Conservation (phyloP, 2,797 vertebrate genomes). For the Etheostoma perlongum region DNA sequence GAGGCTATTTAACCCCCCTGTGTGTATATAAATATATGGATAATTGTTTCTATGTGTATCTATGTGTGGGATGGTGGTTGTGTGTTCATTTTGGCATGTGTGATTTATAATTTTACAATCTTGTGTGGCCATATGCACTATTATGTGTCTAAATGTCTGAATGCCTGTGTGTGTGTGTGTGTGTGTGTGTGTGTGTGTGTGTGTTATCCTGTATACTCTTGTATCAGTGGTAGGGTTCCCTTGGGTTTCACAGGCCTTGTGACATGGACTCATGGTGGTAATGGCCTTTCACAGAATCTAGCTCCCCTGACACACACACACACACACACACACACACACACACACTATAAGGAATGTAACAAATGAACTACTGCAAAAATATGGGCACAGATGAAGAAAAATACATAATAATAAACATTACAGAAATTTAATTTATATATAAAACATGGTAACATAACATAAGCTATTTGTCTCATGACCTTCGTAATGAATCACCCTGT, state of each 20-base stretch:
- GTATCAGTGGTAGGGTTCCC: constrained; percentile 79
- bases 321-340: constrained; percentile 33
- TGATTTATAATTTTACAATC: constrained; percentile 46
- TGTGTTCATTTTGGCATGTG: constrained; percentile 32
- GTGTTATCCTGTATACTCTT: constrained; percentile 44
- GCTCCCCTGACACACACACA: constrained; percentile 51
- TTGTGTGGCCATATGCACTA: constrained; percentile 37
- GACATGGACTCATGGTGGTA: constrained; percentile 79
- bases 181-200: constrained; percentile 36
- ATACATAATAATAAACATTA: neutral
- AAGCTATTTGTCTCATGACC: neutral
- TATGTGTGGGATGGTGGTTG: neutral
- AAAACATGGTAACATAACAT: too few species aligned
- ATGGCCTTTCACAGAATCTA: constrained; percentile 76
- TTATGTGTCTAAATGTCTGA: constrained; percentile 34
- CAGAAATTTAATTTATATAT: neutral
- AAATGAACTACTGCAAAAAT: constrained; percentile 30
- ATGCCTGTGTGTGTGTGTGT: constrained; percentile 22
- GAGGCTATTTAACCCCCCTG: constrained; percentile 30
- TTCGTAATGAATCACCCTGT: neutral
- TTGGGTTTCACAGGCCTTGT: constrained; percentile 81
- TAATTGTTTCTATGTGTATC: constrained; percentile 6
- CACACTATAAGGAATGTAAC: constrained; percentile 25
- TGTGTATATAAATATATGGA: constrained; percentile 10
- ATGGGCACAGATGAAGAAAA: constrained; percentile 26